Evolutionary conservation across 2,113 vertebrate genomes (phyloP), one percentile per base, ranked within the genome.

Genomic region (Cottus gobio): DNA sequence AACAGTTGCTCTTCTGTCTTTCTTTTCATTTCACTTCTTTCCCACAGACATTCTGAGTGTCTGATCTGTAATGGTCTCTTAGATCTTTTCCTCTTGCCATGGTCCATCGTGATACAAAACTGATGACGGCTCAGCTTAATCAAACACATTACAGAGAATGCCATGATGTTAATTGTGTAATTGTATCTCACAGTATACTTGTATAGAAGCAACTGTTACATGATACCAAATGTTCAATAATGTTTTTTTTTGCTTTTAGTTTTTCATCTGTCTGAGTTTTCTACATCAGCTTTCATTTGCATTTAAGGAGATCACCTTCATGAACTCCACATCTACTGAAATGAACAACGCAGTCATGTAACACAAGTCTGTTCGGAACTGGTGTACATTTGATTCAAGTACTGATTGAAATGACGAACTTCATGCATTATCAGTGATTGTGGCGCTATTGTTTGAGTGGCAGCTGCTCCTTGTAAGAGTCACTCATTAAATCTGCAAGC

Each of bases 381-480:
- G 16, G 18, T 62, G 15, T 18, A 34, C 7, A 9, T 56, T 31
- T 12, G 62, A 22, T 48, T 48, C 28, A 13, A 34, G n/a, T 8
- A 13, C 44, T 39, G 61, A 77, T 46, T 74, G 54, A 72, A 71
- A 34, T 34, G 2, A 34, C 6, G 34, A 34, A 83, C 72, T 16
- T 60, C 54, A 22, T 34, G 20, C 11, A 4, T 48, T 28, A 64
- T 36, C 50, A 15, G 28, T 63, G 63, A 76, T 71, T 69, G n/a
- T 69, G 50, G 5, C 56, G 54, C 67, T 78, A 66, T 63, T 56
- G 24, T 77, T 65, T 77, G 89, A 90, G 64, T 73, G 84, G 76
- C 87, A 91, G 89, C 77, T 90, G 76, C 44, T 80, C 70, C 72
- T 87, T 91, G 83, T 92, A 88, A 87, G 39, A 82, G 70, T 72